phyloP scores from a whole-genome alignment of 2,113 vertebrate genomes.

The Nematolebias whitei region DNA sequence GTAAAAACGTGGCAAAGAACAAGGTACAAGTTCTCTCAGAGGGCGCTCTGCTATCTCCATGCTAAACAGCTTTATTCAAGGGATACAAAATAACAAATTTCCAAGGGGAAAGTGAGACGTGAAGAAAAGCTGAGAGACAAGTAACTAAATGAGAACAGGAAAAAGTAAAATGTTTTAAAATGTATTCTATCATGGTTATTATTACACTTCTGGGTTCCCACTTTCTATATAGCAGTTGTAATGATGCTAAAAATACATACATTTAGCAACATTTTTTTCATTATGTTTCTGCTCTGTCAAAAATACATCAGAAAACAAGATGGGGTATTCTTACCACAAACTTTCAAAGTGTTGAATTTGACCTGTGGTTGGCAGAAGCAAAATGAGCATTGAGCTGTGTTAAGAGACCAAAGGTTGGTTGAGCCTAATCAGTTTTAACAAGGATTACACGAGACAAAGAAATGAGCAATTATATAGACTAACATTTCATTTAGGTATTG shows the following conservation, averaged over 20 bases:
- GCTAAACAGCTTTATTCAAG: constrained; percentile 54
- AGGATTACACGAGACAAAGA: background rate
- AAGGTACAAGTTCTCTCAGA: constrained; percentile 40
- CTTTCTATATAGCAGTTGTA: background rate
- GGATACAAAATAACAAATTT: constrained; percentile 50
- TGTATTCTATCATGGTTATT: constrained; percentile 7
- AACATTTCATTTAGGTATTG: background rate
- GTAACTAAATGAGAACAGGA: constrained; percentile 19
- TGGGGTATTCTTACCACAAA: background rate
- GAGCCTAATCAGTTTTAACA: background rate
- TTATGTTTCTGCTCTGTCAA: constrained; percentile 7
- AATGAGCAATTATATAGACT: background rate
- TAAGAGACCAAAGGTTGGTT: constrained; percentile 7
- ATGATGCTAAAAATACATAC: background rate
- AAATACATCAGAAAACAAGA: background rate
- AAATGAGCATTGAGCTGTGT: background rate
- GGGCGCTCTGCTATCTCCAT: constrained; percentile 43
- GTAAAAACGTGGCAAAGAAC: constrained; percentile 57
- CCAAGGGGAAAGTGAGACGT: constrained; percentile 15
- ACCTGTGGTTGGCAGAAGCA: background rate
- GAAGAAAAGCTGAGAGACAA: constrained; percentile 15
- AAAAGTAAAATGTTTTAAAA: constrained; percentile 22
- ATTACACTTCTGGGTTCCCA: background rate
- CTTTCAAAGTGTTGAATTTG: background rate
- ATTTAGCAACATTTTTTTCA: constrained; percentile 2